Evolutionary conservation across 2,888 invertebrate species (phyloP).

Genomic region (Morpho deidamia): DNA sequence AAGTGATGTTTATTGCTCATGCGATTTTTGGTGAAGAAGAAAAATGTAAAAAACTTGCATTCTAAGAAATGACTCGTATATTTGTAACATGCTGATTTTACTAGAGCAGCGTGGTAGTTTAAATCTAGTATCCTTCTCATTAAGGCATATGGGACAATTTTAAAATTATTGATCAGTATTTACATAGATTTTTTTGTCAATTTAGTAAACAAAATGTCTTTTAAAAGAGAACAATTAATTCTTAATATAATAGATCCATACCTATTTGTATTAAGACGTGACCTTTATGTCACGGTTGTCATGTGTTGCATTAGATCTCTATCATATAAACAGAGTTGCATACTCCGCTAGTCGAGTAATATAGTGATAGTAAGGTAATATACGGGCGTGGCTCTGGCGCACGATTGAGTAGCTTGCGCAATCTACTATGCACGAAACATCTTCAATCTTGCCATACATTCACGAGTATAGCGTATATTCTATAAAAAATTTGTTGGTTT

Average conservation of each 20-base stretch:
- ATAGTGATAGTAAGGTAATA: neutral
- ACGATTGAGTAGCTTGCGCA: constrained; percentile 28
- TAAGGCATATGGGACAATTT: too few relatives aligned
- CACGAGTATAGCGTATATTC: constrained; percentile 1
- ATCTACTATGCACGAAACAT: constrained; percentile 16
- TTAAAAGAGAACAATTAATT: neutral
- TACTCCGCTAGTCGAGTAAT: neutral
- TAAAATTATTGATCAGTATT: too few relatives aligned
- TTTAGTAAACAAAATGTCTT: too few relatives aligned
- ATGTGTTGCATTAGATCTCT: neutral
- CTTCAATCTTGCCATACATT: constrained; percentile 5
- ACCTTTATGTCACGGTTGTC: neutral
- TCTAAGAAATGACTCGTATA: too few relatives aligned
- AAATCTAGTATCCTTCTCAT: too few relatives aligned
- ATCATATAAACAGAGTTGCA: neutral
- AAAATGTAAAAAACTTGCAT: too few relatives aligned
- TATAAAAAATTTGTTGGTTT: too few relatives aligned
- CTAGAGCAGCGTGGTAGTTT: too few relatives aligned
- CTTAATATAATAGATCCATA: neutral
- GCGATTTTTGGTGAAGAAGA: too few relatives aligned
- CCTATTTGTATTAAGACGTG: neutral
- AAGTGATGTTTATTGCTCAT: too few relatives aligned
- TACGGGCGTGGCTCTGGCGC: constrained; percentile 30
- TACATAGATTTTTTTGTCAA: too few relatives aligned
- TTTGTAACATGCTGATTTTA: too few relatives aligned